Conservation (phyloP, 2,888 invertebrate genomes). For the Cheilosia scutellata region DNA sequence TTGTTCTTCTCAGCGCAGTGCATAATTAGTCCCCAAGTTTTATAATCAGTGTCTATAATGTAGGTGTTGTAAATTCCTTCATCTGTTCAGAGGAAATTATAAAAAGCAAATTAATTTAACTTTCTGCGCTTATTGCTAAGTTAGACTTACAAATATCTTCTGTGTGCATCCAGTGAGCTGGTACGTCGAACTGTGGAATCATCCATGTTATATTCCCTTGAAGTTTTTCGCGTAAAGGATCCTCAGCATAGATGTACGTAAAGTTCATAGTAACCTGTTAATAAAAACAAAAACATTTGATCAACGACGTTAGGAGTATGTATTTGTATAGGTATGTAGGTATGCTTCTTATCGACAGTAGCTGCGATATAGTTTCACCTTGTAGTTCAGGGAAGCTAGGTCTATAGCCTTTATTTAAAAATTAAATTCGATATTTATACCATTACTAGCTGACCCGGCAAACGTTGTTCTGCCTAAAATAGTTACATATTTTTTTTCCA, state of each 20-base stretch:
- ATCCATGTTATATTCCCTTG: slow-evolving; percentile 95
- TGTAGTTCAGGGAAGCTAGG: too few species aligned
- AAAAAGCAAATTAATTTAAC: neutral
- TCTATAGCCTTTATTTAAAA: too few species aligned
- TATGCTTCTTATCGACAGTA: too few species aligned
- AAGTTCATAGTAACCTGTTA: slow-evolving; percentile 92
- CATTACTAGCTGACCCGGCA: too few species aligned
- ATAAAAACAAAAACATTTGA: neutral
- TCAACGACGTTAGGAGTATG: too few species aligned
- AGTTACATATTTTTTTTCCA: too few species aligned
- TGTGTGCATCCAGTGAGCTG: slow-evolving; percentile 94
- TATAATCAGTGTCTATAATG: slow-evolving; percentile 93
- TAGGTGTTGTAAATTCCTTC: slow-evolving; percentile 95
- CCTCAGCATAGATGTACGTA: slow-evolving; percentile 93
- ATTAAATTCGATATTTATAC: too few species aligned
- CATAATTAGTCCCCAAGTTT: slow-evolving; percentile 91
- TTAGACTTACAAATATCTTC: slow-evolving; percentile 90
- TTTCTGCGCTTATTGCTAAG: neutral
- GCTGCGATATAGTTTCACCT: too few species aligned
- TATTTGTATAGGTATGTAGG: too few species aligned
- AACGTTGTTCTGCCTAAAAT: too few species aligned
- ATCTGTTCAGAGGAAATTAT: slow-evolving; percentile 84
- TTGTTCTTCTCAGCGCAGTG: slow-evolving; percentile 94
- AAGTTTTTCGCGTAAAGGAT: slow-evolving; percentile 91
- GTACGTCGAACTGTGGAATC: slow-evolving; percentile 89